Evolutionary conservation across 2,888 invertebrate species (phyloP), one percentile per base, ranked within the genome.

Genomic region (Oxyteleia sp.): DNA sequence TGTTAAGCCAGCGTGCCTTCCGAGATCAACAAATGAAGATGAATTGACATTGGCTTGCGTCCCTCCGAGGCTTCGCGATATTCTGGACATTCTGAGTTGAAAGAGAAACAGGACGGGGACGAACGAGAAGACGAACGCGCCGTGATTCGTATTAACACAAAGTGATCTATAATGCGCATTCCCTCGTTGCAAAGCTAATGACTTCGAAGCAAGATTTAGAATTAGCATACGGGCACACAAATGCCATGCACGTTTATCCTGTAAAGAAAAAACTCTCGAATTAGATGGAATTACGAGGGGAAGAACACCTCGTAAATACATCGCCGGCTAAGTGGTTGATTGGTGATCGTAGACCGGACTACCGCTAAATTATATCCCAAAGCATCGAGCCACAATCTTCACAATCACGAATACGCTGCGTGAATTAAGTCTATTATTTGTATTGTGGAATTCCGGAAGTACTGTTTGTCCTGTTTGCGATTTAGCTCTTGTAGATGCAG

Each of bases 271-370:
- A 45, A 69, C 45, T 51, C 49, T 90, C 89, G 90, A 92, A 92
- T 93, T 92, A 92, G 92, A 92, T 92, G 89, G 92, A 92, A 93
- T 93, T 93, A 92, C 92, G n/a, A n/a, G n/a, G n/a, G n/a, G n/a
- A n/a, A 88, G 91, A 92, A 93, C 93, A 93, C 92, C 93, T 93
- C 93, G 92, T 93, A 93, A 93, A 93, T 92, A 92, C 90, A 92
- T 92, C 93, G 92, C 90, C 91, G 90, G 89, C 89, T 93, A 93
- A 93, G 92, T 93, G 93, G 92, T 92, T 92, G 93, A 93, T 93
- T 91, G 92, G 92, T 90, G 92, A 92, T 88, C 89, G 91, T 89
- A 89, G 87, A 89, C 86, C 86, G 88, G 92, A 93, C 92, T 92
- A 93, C 92, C 92, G 91, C 92, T 92, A 93, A 93, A 93, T 93